Evolutionary conservation across 2,113 vertebrate genomes (phyloP), one percentile per base, ranked within the genome.

Genomic region (Elanoides forficatus): DNA sequence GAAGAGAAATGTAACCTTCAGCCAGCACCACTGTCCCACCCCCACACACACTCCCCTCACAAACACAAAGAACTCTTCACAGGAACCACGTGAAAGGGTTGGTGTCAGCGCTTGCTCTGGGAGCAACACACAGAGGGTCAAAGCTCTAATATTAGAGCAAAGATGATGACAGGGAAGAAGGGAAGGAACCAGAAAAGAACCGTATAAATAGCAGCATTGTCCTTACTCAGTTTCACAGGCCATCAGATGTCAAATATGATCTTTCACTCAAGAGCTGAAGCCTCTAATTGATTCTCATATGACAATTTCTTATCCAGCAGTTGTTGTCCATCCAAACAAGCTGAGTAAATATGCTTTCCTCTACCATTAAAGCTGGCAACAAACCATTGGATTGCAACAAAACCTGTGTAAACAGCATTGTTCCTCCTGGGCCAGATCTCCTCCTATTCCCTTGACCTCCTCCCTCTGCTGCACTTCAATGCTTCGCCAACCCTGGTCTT

Each of bases 281-380:
- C 81, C 87, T 93, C 81, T 95, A 95, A 96, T 73, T 92, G 90
- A 97, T 88, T 97, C 96, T 93, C 88, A 53, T 84, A 88, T 84
- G 93, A 96, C 84, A 81, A 73, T 91, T 96, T 86, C 94, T 91
- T 87, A 93, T 96, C 93, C 96, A 97, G 90, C 92, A 85, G 68
- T 95, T 91, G 95, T 90, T 71, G 63, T 17, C 53, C 3, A 0
- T 81, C 94, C 91, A 96, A 96, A 92, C 92, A 97, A 92, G 88
- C 95, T 94, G 83, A 96, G 93, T 94, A 96, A 97, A 97, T 85
- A 96, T 9, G 25, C 79, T 96, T 65, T 89, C 74, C 73, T 94
- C 86, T 87, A 56, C 71, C 59, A 81, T 80, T 90, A 90, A 82
- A 73, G 56, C 59, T 42, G 53, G 59, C 59, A 72, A 85, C 34